These are phyloP conservation scores for Helicorthomorpha holstii DNA, from an alignment of 1,140 invertebrate species.

Conservation along the genomic window DNA sequence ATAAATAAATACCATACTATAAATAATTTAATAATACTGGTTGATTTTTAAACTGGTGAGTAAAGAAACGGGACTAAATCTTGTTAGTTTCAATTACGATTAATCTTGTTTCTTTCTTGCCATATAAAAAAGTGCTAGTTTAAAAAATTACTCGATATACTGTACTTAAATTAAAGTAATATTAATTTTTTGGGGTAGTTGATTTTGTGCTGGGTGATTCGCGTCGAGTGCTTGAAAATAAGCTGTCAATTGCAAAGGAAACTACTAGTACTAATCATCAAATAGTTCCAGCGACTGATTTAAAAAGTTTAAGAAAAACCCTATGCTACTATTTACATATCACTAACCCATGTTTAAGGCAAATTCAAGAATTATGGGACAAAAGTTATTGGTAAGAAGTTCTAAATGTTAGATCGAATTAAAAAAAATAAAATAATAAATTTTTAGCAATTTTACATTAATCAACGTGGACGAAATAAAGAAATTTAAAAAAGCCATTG, in stretches of 20 bases:
- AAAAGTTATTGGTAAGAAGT: conserved; percentile 46
- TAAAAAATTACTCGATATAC: not conserved
- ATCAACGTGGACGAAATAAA: conserved; percentile 35
- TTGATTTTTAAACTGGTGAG: too few species aligned
- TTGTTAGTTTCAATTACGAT: not conserved
- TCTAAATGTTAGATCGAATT: conserved; percentile 1
- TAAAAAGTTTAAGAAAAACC: conserved; percentile 17
- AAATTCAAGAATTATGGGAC: conserved; percentile 65
- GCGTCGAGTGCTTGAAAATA: too few species aligned
- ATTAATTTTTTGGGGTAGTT: conserved; percentile 30
- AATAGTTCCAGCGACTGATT: conserved; percentile 30
- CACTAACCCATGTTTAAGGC: conserved; percentile 63
- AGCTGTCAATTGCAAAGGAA: conserved; percentile 39
- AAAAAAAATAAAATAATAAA: conserved; percentile 10
- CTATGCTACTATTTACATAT: conserved; percentile 48
- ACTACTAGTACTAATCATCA: conserved; percentile 40
- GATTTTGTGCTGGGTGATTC: conserved; percentile 62
- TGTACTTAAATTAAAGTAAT: not conserved
- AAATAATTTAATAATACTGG: too few species aligned
- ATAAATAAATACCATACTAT: not conserved
- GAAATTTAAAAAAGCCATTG: conserved; percentile 29
- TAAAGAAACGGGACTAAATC: too few species aligned
- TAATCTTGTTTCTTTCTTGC: conserved; percentile 7
- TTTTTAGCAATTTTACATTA: conserved; percentile 31
- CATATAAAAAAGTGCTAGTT: not conserved